phyloP scores from a whole-genome alignment of 2,888 invertebrate genomes.

The Leuctra nigra region DNA sequence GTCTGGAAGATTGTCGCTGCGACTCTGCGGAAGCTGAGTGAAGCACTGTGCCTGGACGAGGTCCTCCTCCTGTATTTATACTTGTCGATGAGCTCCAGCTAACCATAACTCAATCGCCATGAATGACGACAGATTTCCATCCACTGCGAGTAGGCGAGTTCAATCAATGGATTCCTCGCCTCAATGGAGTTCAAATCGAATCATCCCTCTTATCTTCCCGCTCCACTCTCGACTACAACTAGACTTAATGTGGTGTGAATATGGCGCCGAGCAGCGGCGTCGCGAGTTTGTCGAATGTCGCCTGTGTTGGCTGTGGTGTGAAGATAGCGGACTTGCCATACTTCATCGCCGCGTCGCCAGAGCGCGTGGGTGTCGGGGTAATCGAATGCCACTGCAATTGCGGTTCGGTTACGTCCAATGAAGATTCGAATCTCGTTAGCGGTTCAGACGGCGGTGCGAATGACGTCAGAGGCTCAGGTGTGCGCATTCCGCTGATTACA shows the following conservation, averaged over 20 bases:
- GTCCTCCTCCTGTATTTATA: constrained; percentile 17
- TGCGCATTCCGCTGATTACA: too few species aligned
- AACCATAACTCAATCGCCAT: constrained; percentile 22
- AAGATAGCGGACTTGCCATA: not conserved
- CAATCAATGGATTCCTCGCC: constrained; percentile 11
- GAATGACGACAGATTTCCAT: constrained; percentile 9
- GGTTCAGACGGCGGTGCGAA: too few species aligned
- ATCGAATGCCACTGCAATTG: not conserved
- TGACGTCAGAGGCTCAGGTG: too few species aligned
- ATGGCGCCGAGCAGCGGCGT: constrained; percentile 1
- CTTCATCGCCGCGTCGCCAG: not conserved
- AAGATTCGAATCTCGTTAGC: too few species aligned
- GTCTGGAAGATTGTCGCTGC: constrained; percentile 3
- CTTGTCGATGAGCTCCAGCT: not conserved
- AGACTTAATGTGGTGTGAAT: constrained; percentile 22
- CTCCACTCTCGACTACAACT: too few species aligned
- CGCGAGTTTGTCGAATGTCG: too few species aligned
- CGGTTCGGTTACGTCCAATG: too few species aligned
- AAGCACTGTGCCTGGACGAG: not conserved
- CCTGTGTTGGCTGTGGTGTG: not conserved
- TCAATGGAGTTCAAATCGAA: constrained; percentile 14
- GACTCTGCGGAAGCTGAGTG: too few species aligned
- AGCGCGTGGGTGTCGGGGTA: not conserved
- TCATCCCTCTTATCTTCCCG: constrained; percentile 18
- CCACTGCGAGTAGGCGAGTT: not conserved